phyloP scores from a whole-genome alignment of 92 coral and sea anemone species.

The Muricea muricata region DNA sequence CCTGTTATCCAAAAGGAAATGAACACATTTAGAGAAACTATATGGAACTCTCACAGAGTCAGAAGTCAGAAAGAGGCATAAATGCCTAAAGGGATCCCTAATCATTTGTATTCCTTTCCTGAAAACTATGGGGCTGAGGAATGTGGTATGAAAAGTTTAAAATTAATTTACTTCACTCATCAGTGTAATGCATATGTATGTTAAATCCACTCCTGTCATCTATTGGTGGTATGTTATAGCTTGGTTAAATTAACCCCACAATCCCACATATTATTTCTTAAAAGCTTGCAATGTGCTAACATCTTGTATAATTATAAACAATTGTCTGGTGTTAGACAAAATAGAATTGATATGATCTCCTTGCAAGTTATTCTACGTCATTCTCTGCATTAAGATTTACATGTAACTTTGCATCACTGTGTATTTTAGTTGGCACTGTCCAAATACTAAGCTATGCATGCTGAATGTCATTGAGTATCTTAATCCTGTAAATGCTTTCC shows the following conservation, averaged over 20 bases:
- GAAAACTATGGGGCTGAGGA: background rate
- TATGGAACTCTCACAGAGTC: slow-evolving; percentile 11
- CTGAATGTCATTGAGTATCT: background rate
- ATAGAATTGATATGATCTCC: no score
- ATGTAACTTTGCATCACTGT: background rate
- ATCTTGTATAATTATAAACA: no score
- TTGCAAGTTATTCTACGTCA: no score
- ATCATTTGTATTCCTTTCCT: background rate
- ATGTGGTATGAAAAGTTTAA: background rate
- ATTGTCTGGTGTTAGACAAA: background rate
- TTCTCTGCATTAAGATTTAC: background rate
- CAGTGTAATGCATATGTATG: background rate
- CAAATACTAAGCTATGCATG: no score
- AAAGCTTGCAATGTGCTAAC: no score
- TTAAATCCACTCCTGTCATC: background rate
- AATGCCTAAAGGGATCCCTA: background rate
- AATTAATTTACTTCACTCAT: background rate
- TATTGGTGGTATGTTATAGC: background rate
- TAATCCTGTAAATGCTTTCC: background rate
- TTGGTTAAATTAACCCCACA: background rate
- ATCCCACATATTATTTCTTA: background rate
- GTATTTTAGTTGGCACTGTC: background rate
- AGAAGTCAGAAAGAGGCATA: background rate
- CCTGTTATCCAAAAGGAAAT: background rate
- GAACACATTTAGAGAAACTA: background rate